Percentiles rank a stretch among this genome's conserved stretches.
Evolutionary conservation across 2,888 invertebrate genomes (phyloP).

Genomic region (Homarus gammarus): DNA sequence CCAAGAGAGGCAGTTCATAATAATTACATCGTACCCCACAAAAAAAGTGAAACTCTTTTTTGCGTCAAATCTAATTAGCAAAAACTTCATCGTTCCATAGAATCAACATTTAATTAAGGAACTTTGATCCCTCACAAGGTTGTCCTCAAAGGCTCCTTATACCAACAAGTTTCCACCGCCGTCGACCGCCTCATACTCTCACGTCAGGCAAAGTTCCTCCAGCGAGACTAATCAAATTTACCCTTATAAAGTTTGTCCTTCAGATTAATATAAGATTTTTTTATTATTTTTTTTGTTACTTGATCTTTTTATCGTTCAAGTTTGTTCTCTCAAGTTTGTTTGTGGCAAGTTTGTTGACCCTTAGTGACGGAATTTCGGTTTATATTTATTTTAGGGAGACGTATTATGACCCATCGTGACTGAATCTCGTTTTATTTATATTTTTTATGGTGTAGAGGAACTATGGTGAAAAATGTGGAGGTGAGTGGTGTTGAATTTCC

Average conservation of each 20-base stretch:
- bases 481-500: too few species aligned
- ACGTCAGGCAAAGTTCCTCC: background rate
- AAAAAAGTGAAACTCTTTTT: background rate
- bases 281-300: background rate
- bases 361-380: too few species aligned
- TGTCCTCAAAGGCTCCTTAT: conserved; percentile 6
- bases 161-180: background rate
- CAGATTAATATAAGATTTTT: background rate
- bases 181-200: too few species aligned
- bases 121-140: background rate
- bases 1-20: too few species aligned
- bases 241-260: background rate
- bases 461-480: too few species aligned
- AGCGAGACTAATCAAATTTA: background rate
- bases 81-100: background rate
- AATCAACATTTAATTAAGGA: background rate
- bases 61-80: background rate
- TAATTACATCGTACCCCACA: too few species aligned
- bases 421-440: too few species aligned
- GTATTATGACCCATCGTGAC: too few species aligned
- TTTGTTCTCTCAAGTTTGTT: background rate
- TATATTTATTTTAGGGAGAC: too few species aligned
- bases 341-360: too few species aligned
- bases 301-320: background rate
- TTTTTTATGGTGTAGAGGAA: too few species aligned